These are phyloP conservation scores for Brachyopa scutellaris DNA, from an alignment of 2,888 invertebrate species.

Conservation along the genomic window DNA sequence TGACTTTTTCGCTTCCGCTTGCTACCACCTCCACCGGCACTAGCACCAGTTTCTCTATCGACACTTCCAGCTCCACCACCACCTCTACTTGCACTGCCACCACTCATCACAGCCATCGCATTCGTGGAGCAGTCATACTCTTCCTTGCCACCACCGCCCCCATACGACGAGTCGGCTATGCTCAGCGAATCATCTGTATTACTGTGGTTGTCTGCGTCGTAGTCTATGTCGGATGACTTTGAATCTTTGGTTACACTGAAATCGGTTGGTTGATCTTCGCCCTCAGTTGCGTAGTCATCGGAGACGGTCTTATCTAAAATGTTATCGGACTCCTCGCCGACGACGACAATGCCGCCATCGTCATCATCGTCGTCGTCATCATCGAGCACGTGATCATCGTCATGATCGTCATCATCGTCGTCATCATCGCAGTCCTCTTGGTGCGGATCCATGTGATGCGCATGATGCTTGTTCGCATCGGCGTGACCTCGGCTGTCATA, in stretches of 20 bases:
- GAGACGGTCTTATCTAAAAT: constrained; percentile 81
- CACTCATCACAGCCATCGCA: constrained; percentile 64
- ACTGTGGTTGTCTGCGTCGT: constrained; percentile 79
- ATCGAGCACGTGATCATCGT: constrained; percentile 80
- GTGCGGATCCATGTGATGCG: constrained; percentile 58
- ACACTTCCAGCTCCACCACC: constrained; percentile 47
- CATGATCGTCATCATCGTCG: constrained; percentile 79
- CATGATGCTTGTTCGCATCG: constrained; percentile 41
- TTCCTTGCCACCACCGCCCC: constrained; percentile 82
- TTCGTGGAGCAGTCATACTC: constrained; percentile 76
- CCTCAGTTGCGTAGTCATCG: constrained; percentile 78
- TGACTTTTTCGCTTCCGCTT: constrained; percentile 94
- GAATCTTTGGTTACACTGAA: constrained; percentile 85
- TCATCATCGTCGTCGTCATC: constrained; percentile 80
- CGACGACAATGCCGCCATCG: constrained; percentile 89
- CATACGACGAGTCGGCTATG: constrained; percentile 82
- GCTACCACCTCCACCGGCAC: constrained; percentile 81
- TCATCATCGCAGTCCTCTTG: constrained; percentile 78
- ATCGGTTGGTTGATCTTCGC: constrained; percentile 84
- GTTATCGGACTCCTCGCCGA: constrained; percentile 89
- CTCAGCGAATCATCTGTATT: constrained; percentile 85
- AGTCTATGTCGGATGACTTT: constrained; percentile 67
- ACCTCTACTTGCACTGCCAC: constrained; percentile 27
- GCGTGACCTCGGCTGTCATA: constrained; percentile 81
- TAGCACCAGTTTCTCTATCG: constrained; percentile 50